phyloP scores from a whole-genome alignment of 2,797 vertebrate genomes.

The Bradypodion pumilum region DNA sequence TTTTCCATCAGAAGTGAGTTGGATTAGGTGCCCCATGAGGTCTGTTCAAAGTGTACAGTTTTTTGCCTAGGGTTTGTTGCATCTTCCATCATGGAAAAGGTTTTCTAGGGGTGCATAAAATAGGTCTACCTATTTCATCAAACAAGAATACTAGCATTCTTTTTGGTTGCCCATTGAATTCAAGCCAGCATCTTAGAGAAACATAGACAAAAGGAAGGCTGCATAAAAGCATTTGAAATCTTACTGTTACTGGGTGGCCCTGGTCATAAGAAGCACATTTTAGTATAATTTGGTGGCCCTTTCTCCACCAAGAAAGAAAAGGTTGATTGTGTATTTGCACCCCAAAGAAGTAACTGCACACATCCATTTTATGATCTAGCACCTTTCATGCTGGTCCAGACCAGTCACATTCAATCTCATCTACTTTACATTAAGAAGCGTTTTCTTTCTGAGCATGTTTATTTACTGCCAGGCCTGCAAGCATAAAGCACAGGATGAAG shows the following conservation, averaged over 20 bases:
- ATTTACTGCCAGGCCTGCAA: constrained; percentile 74
- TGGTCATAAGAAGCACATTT: constrained; percentile 68
- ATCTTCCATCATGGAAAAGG: constrained; percentile 16
- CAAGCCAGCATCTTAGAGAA: constrained; percentile 24
- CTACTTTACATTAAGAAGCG: constrained; percentile 70
- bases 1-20: neutral
- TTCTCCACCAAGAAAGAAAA: constrained; percentile 61
- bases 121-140: constrained; percentile 25
- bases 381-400: constrained; percentile 71
- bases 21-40: neutral
- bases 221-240: constrained; percentile 65
- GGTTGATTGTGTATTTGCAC: constrained; percentile 75
- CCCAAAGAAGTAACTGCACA: constrained; percentile 74
- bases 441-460: constrained; percentile 74
- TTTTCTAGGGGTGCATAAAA: constrained; percentile 23
- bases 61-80: neutral
- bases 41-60: neutral
- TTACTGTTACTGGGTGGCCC: constrained; percentile 50
- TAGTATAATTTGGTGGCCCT: constrained; percentile 77
- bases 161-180: constrained; percentile 47
- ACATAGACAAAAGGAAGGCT: constrained; percentile 20
- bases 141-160: constrained; percentile 57
- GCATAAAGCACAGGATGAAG: constrained; percentile 72
- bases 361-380: constrained; percentile 80
- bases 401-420: constrained; percentile 76